A percentile compares a stretch with the other conserved stretches of the same genome.
Evolutionary conservation across 1,140 invertebrate species (phyloP).

Genomic region (Drosophila aff.): DNA sequence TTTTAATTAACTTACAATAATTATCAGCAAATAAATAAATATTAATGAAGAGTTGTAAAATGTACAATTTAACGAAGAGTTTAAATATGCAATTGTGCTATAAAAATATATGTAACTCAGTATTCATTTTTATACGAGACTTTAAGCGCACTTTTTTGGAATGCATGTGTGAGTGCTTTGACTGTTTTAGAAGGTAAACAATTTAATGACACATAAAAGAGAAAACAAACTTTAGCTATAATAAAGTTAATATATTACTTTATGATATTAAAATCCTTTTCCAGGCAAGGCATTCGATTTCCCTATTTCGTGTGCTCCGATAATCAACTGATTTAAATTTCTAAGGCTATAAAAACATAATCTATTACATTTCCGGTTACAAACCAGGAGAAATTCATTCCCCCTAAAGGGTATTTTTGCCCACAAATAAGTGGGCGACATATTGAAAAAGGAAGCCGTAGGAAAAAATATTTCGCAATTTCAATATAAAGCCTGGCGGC

Average conservation of each 20-base stretch:
- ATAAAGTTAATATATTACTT: not conserved
- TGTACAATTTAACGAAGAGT: not conserved
- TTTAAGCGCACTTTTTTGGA: too few relatives aligned
- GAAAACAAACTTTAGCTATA: not conserved
- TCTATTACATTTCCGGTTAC: not conserved
- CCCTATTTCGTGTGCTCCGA: not conserved
- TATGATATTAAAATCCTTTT: not conserved
- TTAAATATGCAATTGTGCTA: not conserved
- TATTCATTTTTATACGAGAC: not conserved
- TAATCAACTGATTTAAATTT: not conserved
- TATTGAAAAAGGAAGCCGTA: conserved; percentile 56
- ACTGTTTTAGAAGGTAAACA: not conserved
- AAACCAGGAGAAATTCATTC: conserved; percentile 2
- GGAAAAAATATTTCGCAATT: conserved; percentile 64
- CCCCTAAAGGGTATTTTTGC: conserved; percentile 14
- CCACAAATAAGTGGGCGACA: conserved; percentile 48
- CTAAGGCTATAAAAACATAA: not conserved
- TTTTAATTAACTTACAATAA: not conserved
- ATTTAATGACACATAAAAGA: not conserved
- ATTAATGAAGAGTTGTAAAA: not conserved
- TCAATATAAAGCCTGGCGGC: conserved; percentile 74
- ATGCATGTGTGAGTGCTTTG: too few relatives aligned
- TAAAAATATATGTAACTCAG: not conserved
- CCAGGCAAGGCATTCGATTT: not conserved
- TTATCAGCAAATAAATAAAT: not conserved